Conservation (phyloP, 2,797 vertebrate genomes). For the Zenarchopterus dispar region DNA sequence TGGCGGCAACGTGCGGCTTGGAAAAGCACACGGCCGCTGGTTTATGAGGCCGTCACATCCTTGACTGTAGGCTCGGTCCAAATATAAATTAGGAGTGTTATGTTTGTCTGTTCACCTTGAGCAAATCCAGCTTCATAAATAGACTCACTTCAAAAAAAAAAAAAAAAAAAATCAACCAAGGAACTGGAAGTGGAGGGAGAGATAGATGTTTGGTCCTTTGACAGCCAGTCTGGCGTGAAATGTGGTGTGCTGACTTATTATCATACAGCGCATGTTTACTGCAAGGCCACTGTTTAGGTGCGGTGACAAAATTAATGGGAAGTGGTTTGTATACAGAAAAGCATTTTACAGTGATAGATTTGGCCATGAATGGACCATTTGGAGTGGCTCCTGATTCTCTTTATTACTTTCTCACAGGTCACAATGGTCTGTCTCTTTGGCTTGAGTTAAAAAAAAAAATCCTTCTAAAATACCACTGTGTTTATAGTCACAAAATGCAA, state of each 20-base stretch:
- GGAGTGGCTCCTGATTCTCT: conserved; percentile 31
- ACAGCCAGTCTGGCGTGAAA: conserved; percentile 73
- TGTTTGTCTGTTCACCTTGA: conserved; percentile 51
- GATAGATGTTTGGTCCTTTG: conserved; percentile 62
- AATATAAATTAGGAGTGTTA: conserved; percentile 49
- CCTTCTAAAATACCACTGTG: conserved; percentile 3
- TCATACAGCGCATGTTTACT: conserved; percentile 63
- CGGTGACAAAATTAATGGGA: conserved; percentile 51
- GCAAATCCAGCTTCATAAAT: conserved; percentile 47
- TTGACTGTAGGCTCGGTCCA: not conserved
- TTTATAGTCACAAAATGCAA: conserved; percentile 9
- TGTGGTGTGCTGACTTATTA: conserved; percentile 64
- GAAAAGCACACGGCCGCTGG: conserved; percentile 9
- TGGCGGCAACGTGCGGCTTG: conserved; percentile 8
- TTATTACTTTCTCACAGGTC: conserved; percentile 27
- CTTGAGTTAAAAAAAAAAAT: conserved; percentile 14
- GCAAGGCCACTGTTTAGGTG: conserved; percentile 63
- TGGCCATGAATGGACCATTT: conserved; percentile 43
- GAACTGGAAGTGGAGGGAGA: conserved; percentile 21
- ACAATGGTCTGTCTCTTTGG: conserved; percentile 7
- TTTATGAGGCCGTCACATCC: conserved; percentile 53
- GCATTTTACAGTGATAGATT: conserved; percentile 58
- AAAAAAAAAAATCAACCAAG: conserved; percentile 12
- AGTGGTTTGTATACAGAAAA: conserved; percentile 50
- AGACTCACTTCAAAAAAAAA: conserved; percentile 18